Conservation (phyloP, 2,113 vertebrate species). For the Chaetodon trifascialis region DNA sequence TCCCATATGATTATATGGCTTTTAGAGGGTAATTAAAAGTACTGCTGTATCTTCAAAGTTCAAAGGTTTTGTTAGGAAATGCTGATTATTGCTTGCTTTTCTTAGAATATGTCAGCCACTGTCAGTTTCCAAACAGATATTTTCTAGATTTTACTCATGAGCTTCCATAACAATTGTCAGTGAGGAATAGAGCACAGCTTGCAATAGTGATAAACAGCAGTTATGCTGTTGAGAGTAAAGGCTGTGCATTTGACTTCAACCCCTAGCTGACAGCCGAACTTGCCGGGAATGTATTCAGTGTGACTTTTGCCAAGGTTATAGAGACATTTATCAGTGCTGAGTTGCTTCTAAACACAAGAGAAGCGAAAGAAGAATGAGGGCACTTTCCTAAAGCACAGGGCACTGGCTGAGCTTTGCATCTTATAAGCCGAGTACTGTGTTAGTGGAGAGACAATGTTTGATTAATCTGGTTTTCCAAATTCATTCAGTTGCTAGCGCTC, state of each 20-base stretch:
- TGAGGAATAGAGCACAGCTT: conserved; percentile 16
- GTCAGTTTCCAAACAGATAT: conserved; percentile 1
- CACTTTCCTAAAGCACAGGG: conserved; percentile 30
- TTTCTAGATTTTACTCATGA: not conserved
- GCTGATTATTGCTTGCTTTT: conserved; percentile 19
- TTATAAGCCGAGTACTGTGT: conserved; percentile 5
- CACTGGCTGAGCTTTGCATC: conserved; percentile 31
- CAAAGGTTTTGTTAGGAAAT: conserved; percentile 31
- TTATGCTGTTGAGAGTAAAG: conserved; percentile 17
- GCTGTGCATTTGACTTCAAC: conserved; percentile 56
- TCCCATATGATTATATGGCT: conserved; percentile 64
- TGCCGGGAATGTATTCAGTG: conserved; percentile 53
- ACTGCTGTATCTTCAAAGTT: conserved; percentile 24
- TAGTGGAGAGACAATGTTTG: not conserved
- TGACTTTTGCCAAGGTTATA: conserved; percentile 76
- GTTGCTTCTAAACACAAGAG: conserved; percentile 49
- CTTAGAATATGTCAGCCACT: not conserved
- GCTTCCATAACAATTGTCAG: conserved; percentile 7
- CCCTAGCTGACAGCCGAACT: conserved; percentile 56
- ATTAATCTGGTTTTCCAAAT: conserved; percentile 17
- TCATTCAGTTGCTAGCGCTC: not conserved
- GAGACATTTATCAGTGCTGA: conserved; percentile 63
- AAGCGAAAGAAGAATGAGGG: conserved; percentile 50
- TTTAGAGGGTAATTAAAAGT: conserved; percentile 62
- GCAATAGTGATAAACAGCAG: conserved; percentile 32